Percentiles rank a stretch among this genome's conserved stretches.
Conservation (phyloP, 2,797 vertebrate species). For the Gymnoscopelus microlampas region DNA sequence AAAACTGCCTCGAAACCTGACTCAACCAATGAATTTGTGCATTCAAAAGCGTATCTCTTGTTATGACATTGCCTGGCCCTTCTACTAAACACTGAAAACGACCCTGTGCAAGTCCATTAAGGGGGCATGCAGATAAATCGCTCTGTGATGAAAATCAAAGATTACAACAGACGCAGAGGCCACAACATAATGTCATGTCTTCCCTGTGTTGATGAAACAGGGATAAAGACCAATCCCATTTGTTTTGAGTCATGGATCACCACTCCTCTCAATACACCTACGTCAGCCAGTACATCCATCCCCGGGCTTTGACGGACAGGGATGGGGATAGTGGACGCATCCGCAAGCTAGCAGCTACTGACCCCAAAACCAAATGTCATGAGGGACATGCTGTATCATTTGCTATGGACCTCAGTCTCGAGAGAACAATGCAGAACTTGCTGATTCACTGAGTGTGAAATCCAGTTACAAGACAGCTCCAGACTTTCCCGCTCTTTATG, state of each 20-base stretch:
- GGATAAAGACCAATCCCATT: conserved; percentile 62
- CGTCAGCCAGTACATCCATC: conserved; percentile 12
- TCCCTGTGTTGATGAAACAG: conserved; percentile 56
- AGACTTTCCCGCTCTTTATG: conserved; percentile 23
- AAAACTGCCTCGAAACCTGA: no score
- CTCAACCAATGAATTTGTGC: no score
- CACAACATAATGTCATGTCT: conserved; percentile 56
- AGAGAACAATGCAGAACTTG: conserved; percentile 2
- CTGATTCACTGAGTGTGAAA: background rate
- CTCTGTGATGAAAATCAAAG: conserved; percentile 40
- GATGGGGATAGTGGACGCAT: background rate
- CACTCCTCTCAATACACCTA: conserved; percentile 18
- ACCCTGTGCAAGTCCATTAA: conserved; percentile 36
- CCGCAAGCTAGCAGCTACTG: background rate
- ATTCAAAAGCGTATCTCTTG: no score
- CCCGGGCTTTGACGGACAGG: background rate
- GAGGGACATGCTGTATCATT: no score
- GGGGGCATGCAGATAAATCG: conserved; percentile 20
- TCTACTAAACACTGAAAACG: conserved; percentile 6
- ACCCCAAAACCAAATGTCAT: conserved; percentile 6
- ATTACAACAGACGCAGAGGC: conserved; percentile 55
- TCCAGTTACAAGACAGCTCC: conserved; percentile 22
- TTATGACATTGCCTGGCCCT: no score
- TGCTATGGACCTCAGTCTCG: conserved; percentile 9
- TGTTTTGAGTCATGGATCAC: conserved; percentile 51